phyloP scores from a whole-genome alignment of 2,113 vertebrate species.

The Recurvirostra avosetta region DNA sequence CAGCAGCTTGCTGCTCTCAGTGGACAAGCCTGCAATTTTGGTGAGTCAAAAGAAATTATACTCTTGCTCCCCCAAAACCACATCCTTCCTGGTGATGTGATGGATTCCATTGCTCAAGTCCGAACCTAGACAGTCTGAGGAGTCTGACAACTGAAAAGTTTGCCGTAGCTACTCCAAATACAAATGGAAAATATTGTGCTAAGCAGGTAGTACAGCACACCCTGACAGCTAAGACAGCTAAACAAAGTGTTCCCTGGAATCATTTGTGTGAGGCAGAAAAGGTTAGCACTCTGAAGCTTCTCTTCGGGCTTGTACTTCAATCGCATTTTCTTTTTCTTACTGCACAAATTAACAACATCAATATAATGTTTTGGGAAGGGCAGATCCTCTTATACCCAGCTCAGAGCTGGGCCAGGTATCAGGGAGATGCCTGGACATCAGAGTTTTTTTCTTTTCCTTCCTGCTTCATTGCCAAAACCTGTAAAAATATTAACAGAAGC shows the following conservation, averaged over 20 bases:
- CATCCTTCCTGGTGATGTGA: slow-evolving; percentile 35
- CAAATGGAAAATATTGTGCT: neutral
- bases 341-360: neutral
- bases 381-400: neutral
- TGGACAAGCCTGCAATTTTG: slow-evolving; percentile 97
- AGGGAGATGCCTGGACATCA: neutral
- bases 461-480: neutral
- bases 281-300: neutral
- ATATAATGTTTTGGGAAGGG: neutral
- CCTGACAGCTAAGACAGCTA: neutral
- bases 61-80: slow-evolving; percentile 2
- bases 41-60: slow-evolving; percentile 75
- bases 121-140: neutral
- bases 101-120: neutral
- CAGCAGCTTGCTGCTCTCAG: slow-evolving; percentile 92
- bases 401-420: neutral
- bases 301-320: neutral
- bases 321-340: neutral
- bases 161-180: neutral
- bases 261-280: neutral
- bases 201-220: neutral
- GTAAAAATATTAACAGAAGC: neutral
- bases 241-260: neutral
- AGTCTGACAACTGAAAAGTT: neutral
- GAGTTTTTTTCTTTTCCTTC: neutral